Conservation (phyloP, 2,888 invertebrate genomes). For the Eupsilia transversa region DNA sequence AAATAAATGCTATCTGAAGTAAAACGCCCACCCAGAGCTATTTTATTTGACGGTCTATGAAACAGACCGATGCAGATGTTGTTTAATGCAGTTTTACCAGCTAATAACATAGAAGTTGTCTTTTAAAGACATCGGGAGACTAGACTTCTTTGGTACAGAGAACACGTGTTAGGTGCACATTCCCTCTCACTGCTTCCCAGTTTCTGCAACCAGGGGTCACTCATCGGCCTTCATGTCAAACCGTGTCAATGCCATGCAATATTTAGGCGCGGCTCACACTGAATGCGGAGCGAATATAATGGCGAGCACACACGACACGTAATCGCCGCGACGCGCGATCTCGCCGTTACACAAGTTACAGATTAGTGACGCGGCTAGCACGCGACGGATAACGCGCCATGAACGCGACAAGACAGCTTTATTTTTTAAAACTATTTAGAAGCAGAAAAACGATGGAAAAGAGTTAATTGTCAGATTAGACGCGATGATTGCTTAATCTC, state of each 20-base stretch:
- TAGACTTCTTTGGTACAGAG: background rate
- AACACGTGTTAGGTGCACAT: background rate
- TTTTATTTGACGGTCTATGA: constrained; percentile 1
- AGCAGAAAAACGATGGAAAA: constrained; percentile 63
- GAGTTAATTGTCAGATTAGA: constrained; percentile 69
- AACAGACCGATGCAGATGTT: background rate
- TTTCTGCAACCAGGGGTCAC: constrained; percentile 50
- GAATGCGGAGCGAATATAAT: constrained; percentile 78
- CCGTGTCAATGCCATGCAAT: constrained; percentile 77
- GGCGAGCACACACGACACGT: constrained; percentile 80
- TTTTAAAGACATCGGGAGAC: background rate
- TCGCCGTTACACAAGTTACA: constrained; percentile 79
- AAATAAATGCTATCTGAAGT: constrained; percentile 2
- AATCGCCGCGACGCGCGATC: constrained; percentile 65
- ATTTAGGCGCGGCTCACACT: constrained; percentile 66
- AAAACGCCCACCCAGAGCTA: background rate
- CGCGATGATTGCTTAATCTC: constrained; percentile 64
- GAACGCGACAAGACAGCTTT: constrained; percentile 75
- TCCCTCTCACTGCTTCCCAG: background rate
- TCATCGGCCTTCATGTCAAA: constrained; percentile 71
- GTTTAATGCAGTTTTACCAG: background rate
- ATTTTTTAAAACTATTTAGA: constrained; percentile 62
- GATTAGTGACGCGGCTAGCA: constrained; percentile 82
- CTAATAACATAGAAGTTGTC: background rate
- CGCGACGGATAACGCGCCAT: constrained; percentile 81